A percentile compares a stretch with the other conserved stretches of the same genome.
Evolutionary conservation across 2,797 vertebrate genomes (phyloP).

Genomic region (Protonibea diacanthus): DNA sequence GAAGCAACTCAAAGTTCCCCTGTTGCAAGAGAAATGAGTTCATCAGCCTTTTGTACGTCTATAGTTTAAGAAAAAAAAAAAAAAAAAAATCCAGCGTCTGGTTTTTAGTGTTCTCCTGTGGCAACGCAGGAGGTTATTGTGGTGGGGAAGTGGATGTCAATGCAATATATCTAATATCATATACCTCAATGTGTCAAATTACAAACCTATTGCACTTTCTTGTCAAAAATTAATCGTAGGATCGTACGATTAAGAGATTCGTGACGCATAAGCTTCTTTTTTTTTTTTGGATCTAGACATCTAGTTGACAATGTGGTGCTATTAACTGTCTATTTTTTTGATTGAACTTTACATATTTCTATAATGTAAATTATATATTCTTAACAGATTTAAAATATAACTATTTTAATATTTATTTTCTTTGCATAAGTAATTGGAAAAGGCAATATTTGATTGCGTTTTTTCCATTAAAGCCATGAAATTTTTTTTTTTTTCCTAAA

Average conservation of each 20-base stretch:
- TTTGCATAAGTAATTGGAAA: constrained; percentile 42
- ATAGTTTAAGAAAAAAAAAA: background rate
- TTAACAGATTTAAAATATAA: constrained; percentile 64
- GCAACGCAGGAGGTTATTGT: constrained; percentile 26
- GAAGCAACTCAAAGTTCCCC: constrained; percentile 45
- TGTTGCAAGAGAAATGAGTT: constrained; percentile 37
- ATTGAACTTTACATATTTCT: constrained; percentile 49
- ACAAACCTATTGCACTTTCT: constrained; percentile 83
- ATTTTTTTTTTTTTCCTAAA: constrained; percentile 45
- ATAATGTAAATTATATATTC: constrained; percentile 72
- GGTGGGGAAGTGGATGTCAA: constrained; percentile 48
- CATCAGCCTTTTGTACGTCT: constrained; percentile 21
- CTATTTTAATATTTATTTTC: constrained; percentile 79
- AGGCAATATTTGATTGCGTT: constrained; percentile 41
- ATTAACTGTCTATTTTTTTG: constrained; percentile 57
- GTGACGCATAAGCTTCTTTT: constrained; percentile 79
- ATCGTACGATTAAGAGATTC: constrained; percentile 53
- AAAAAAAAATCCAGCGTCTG: constrained; percentile 1
- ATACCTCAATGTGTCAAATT: constrained; percentile 84
- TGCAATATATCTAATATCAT: constrained; percentile 71
- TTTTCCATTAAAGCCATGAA: constrained; percentile 41
- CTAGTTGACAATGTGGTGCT: constrained; percentile 76
- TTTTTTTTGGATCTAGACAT: constrained; percentile 55
- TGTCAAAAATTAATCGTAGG: constrained; percentile 61
- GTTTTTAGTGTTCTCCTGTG: constrained; percentile 36